Percentiles rank a stretch among this genome's conserved stretches.
phyloP scores from a whole-genome alignment of 2,113 vertebrate genomes.

The Thalassoma bifasciatum region DNA sequence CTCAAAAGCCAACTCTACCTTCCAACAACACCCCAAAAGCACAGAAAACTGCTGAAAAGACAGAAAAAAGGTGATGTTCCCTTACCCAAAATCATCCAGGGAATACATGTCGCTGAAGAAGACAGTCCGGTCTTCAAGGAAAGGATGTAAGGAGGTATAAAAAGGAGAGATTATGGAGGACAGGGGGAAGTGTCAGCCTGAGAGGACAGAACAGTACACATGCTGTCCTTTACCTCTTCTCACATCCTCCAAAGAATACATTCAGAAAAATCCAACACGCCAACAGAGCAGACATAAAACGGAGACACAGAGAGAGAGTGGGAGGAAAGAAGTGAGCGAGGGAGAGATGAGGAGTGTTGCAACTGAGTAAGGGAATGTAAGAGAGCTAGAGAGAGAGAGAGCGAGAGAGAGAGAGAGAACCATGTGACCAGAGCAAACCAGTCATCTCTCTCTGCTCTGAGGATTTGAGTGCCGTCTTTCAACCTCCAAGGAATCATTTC shows the following conservation, averaged over 20 bases:
- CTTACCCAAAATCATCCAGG: conserved; percentile 80
- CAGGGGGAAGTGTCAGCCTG: conserved; percentile 62
- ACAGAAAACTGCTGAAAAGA: conserved; percentile 2
- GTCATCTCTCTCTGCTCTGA: conserved; percentile 87
- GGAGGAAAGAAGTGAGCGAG: conserved; percentile 49
- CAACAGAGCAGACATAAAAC: conserved; percentile 49
- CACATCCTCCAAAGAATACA: conserved; percentile 60
- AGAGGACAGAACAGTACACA: conserved; percentile 54
- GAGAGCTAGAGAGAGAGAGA: conserved; percentile 43
- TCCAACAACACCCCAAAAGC: conserved; percentile 13
- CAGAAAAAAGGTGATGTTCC: conserved; percentile 31
- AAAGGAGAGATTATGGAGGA: conserved; percentile 67
- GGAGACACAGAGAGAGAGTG: conserved; percentile 50
- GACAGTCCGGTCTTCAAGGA: conserved; percentile 37
- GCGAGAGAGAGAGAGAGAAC: conserved; percentile 34
- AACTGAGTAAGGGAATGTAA: conserved; percentile 58
- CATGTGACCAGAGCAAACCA: conserved; percentile 92
- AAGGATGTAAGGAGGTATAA: conserved; percentile 62
- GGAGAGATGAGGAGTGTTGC: conserved; percentile 59
- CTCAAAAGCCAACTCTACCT: conserved; percentile 18
- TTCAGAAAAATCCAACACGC: conserved; percentile 28
- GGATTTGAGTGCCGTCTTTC: conserved; percentile 80
- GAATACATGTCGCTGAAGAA: conserved; percentile 73
- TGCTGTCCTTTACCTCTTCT: conserved; percentile 49
- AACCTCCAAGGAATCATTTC: conserved; percentile 70